Evolutionary conservation across 2,797 vertebrate species (phyloP).

Genomic region (Lepus townsendii): DNA sequence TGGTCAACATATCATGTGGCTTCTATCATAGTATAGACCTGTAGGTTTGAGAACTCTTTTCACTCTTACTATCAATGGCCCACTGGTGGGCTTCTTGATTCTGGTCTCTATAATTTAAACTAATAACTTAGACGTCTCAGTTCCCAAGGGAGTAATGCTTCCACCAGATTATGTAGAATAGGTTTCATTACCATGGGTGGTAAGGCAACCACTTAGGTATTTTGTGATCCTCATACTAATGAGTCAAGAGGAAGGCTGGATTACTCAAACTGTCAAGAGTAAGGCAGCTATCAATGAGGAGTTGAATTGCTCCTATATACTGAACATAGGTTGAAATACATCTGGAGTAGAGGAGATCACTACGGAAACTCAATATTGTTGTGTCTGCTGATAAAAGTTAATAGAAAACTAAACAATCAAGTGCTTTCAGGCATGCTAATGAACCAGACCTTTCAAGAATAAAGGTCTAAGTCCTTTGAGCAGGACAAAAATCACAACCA

Average conservation of each 20-base stretch:
- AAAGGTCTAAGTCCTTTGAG: not conserved
- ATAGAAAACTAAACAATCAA: not conserved
- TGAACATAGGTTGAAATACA: not conserved
- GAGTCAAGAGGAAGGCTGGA: not conserved
- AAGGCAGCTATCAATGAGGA: not conserved
- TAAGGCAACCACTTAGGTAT: not conserved
- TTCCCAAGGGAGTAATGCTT: not conserved
- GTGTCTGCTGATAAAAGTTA: not conserved
- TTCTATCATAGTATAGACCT: not conserved
- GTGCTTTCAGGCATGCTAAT: not conserved
- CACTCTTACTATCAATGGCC: not conserved
- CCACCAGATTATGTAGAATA: not conserved
- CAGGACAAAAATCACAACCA: not conserved
- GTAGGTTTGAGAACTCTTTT: not conserved
- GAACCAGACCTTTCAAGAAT: not conserved
- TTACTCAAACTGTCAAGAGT: not conserved
- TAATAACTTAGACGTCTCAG: not conserved
- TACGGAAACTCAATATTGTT: not conserved
- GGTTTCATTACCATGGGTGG: not conserved
- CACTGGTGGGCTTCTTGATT: not conserved
- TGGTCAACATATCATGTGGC: not conserved
- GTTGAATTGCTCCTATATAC: not conserved
- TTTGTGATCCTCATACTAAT: not conserved
- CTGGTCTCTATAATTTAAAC: not conserved
- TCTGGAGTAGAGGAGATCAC: not conserved